Base-by-base conservation (phyloP, 2,888 invertebrate species). In the Mythimna ferrago region DNA sequence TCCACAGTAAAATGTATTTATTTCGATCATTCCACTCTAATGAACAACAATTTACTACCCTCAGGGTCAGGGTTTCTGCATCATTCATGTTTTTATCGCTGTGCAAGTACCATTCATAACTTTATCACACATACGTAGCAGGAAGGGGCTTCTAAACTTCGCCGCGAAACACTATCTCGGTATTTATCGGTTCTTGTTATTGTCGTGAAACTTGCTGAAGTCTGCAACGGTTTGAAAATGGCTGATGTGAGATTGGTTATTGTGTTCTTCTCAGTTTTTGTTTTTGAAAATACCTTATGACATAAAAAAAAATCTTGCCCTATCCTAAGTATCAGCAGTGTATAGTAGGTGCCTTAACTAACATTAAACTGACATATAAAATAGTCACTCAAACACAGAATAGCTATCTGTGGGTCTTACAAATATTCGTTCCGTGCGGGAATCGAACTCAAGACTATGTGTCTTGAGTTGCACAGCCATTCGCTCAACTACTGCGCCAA, bases 161-260 rank as follows among this genome's bases (percentile, higher is more conserved):
- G 32, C 63, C 14, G 64, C 65, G 73, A 61, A 61, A 83, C 80
- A 73, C 74, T 83, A 76, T 84, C 80, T 76, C 7, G 70, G 67
- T 81, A 67, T 84, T 84, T 84, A 84, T 84, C 61, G 77, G 51
- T 61, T 67, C 77, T 70, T 84, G 81, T 84, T 81, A 80, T 67
- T 76, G 82, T 73, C 62, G 51, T 19, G 54, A 48, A 80, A 73
- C 64, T 83, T 68, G 62, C 79, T 78, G 83, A 78, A 71, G 64
- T 65, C 72, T 57, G 74, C 11, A 32, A 58, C 48, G 21, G 21
- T 57, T 77, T 77, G 76, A 48, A 82, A 78, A 53, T 57, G 26
- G 51, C 26, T 82, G 77, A 61, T 65, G 32, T 62, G n/a, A 56
- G 19, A 54, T 66, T n/a, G n/a, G 11, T 41, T 48, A 21, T 62